These are phyloP conservation scores for Brachypodius melanocephalos DNA, from an alignment of 2,113 vertebrate genomes.

Conservation along the genomic window DNA sequence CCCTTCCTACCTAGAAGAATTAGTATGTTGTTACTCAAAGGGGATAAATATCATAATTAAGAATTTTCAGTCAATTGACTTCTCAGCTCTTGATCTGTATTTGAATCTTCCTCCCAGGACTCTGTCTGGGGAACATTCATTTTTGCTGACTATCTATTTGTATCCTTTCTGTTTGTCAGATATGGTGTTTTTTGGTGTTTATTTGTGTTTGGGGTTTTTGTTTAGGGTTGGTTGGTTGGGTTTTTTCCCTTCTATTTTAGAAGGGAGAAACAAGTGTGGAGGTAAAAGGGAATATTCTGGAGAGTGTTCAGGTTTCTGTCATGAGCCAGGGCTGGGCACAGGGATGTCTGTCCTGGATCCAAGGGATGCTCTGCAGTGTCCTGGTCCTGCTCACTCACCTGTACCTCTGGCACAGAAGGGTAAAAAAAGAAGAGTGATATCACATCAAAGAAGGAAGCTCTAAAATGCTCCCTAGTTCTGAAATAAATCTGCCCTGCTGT, in stretches of 20 bases:
- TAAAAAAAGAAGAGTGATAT: neutral
- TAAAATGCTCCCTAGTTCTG: neutral
- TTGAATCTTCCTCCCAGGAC: neutral
- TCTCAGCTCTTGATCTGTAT: neutral
- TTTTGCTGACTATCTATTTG: neutral
- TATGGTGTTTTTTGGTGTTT: fast-evolving
- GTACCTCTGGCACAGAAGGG: neutral
- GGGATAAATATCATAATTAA: neutral
- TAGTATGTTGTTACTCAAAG: neutral
- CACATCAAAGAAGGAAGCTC: neutral
- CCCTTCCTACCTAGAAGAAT: neutral
- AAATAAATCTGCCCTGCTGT: neutral
- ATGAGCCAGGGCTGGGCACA: neutral
- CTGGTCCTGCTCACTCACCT: neutral
- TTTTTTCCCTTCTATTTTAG: neutral
- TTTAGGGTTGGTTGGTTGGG: neutral
- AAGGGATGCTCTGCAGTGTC: neutral
- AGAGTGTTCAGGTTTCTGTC: neutral
- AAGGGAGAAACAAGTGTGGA: neutral
- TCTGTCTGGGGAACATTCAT: neutral
- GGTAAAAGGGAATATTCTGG: too few species aligned
- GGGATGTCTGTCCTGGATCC: neutral
- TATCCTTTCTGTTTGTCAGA: neutral
- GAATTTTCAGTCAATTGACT: neutral
- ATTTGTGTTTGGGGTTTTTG: neutral